These are phyloP conservation scores for Melieria crassipennis DNA, from an alignment of 2,888 invertebrate genomes.

Conservation along the genomic window DNA sequence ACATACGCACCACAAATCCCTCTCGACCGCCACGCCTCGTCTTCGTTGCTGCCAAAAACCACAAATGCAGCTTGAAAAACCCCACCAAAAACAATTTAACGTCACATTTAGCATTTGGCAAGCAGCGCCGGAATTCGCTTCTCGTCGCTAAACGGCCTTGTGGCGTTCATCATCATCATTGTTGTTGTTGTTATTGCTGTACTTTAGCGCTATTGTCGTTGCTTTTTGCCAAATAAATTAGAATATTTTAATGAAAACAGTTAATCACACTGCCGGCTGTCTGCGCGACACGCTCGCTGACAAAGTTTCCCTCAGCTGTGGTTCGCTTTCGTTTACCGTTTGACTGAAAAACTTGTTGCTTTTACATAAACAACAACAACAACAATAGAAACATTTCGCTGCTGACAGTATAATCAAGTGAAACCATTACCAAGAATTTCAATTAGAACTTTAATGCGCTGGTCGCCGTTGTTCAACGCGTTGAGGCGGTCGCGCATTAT, in stretches of 20 bases:
- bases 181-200: not conserved
- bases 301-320: no score
- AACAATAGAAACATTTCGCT: not conserved
- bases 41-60: not conserved
- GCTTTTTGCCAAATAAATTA: slow-evolving; percentile 44
- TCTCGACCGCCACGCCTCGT: not conserved
- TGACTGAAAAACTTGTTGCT: slow-evolving; percentile 43
- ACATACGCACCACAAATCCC: not conserved
- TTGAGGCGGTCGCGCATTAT: not conserved
- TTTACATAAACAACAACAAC: slow-evolving; percentile 1
- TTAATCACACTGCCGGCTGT: slow-evolving; percentile 36
- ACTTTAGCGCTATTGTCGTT: slow-evolving; percentile 1
- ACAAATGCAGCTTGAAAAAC: slow-evolving; percentile 12
- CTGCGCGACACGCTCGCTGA: not conserved
- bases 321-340: not conserved
- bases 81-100: slow-evolving; percentile 28
- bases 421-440: slow-evolving; percentile 38
- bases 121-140: not conserved
- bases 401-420: slow-evolving; percentile 44
- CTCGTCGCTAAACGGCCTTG: not conserved
- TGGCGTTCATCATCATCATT: not conserved
- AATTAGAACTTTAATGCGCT: slow-evolving; percentile 33
- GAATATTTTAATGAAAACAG: slow-evolving; percentile 50
- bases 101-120: slow-evolving; percentile 26
- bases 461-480: not conserved